These are phyloP conservation scores for Diceros bicornis DNA, from an alignment of 2,797 vertebrate species.

Conservation along the genomic window DNA sequence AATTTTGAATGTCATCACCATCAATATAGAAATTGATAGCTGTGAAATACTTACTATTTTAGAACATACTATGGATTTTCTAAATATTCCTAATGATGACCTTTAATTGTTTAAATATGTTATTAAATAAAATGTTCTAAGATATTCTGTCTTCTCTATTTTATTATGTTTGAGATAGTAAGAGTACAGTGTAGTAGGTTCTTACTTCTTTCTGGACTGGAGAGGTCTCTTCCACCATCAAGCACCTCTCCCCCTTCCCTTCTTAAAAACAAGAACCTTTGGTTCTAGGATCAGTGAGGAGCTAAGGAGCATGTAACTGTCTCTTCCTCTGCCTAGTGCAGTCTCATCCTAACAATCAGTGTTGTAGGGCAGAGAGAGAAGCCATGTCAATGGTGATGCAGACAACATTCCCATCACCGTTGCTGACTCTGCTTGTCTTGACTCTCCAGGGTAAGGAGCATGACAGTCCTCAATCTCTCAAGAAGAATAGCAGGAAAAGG, in stretches of 20 bases:
- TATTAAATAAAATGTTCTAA: background rate
- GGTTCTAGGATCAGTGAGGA: background rate
- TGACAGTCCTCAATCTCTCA: background rate
- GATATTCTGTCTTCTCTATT: background rate
- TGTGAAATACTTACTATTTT: background rate
- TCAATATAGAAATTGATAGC: background rate
- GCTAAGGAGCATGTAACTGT: fast-evolving
- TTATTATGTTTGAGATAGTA: background rate
- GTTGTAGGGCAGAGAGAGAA: fast-evolving
- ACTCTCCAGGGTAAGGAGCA: background rate
- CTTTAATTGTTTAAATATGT: background rate
- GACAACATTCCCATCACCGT: background rate
- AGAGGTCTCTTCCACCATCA: background rate
- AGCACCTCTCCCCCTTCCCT: background rate
- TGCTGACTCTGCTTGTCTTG: background rate
- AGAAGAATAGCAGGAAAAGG: background rate
- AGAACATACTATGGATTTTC: background rate
- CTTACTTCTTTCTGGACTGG: background rate
- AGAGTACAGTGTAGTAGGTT: fast-evolving
- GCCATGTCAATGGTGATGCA: fast-evolving
- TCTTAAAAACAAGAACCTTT: background rate
- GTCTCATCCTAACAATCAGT: too few relatives aligned
- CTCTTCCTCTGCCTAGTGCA: background rate
- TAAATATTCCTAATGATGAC: background rate
- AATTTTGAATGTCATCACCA: background rate